These are phyloP conservation scores for Loxodonta africana DNA, from an alignment of 2,113 vertebrate genomes.

Conservation along the genomic window DNA sequence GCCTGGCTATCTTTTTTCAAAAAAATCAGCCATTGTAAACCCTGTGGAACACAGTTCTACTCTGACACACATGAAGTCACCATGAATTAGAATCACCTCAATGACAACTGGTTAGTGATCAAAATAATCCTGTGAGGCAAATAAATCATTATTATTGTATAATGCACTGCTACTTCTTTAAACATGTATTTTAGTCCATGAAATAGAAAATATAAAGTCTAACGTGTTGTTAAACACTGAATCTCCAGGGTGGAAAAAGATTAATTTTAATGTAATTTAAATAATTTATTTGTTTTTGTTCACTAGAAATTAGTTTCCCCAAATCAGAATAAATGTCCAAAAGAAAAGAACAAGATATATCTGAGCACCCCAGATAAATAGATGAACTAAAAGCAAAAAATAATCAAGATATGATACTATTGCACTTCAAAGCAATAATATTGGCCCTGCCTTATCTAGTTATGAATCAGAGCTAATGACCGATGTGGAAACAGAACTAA, in stretches of 20 bases:
- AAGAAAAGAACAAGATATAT: neutral
- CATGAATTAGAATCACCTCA: neutral
- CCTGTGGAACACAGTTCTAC: neutral
- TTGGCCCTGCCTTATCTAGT: neutral
- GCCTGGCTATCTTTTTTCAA: neutral
- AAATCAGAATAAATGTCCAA: constrained; percentile 30
- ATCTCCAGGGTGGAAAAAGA: neutral
- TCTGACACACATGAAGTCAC: neutral
- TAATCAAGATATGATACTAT: neutral
- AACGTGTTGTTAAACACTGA: neutral
- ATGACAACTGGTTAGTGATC: neutral
- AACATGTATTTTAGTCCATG: neutral
- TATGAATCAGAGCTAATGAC: constrained; percentile 46
- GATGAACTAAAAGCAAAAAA: constrained; percentile 41
- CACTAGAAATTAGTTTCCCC: constrained; percentile 45
- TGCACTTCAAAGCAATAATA: neutral
- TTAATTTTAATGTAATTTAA: constrained; percentile 67
- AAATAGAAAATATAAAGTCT: constrained; percentile 51
- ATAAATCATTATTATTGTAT: neutral
- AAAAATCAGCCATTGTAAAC: neutral
- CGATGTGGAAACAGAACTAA: neutral
- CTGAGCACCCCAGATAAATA: neutral
- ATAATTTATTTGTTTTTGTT: constrained; percentile 64
- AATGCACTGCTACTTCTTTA: neutral
- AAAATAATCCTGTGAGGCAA: constrained; percentile 33